Conservation (phyloP, 2,888 invertebrate genomes). For the Strigamia transsilvanica region DNA sequence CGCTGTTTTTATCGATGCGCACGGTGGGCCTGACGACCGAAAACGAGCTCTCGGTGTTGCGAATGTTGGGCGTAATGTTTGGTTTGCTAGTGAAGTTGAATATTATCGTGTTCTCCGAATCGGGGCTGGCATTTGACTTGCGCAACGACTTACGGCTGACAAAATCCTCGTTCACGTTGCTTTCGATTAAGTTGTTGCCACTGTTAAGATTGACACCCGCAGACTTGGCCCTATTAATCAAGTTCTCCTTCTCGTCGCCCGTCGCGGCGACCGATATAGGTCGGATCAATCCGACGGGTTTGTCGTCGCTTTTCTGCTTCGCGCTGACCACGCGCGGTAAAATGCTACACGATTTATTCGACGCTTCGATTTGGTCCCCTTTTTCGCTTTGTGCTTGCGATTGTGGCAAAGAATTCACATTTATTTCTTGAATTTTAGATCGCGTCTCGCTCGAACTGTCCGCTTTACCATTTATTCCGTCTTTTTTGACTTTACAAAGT, state of each 20-base stretch:
- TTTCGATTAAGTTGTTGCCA: background rate
- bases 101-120: background rate
- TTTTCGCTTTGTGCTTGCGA: background rate
- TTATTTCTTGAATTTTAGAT: background rate
- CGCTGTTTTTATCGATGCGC: conserved; percentile 41
- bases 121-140: background rate
- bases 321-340: background rate
- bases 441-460: background rate
- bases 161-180: background rate
- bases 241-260: conserved; percentile 41
- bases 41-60: conserved; percentile 48
- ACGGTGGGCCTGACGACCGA: conserved; percentile 42
- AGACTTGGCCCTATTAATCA: conserved; percentile 39
- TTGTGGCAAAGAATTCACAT: background rate
- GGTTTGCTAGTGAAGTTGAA: conserved; percentile 50
- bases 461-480: background rate
- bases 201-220: conserved; percentile 26
- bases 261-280: conserved; percentile 7
- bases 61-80: conserved; percentile 34
- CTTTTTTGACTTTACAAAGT: background rate
- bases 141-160: background rate
- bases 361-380: background rate
- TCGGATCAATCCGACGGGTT: conserved; percentile 43
- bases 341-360: background rate
- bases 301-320: conserved; percentile 50